Evolutionary conservation across 1,140 invertebrate species (phyloP).

Genomic region (Trachymyrmex septentrionalis): DNA sequence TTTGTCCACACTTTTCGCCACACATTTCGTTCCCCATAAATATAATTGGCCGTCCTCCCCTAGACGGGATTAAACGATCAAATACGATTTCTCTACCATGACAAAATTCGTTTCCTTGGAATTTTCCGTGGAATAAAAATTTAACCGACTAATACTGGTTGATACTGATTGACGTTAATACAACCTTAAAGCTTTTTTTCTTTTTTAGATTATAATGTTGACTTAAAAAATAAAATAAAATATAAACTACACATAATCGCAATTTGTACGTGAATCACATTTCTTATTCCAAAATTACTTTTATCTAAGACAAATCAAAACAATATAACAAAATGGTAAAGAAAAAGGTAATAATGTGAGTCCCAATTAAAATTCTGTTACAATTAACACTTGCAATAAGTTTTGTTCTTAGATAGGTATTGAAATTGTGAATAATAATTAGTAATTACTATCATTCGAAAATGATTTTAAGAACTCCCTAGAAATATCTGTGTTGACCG

Average conservation of each 20-base stretch:
- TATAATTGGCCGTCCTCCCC: conserved; percentile 32
- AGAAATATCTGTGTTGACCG: too few relatives aligned
- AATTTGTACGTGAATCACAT: not conserved
- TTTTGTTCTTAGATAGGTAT: too few relatives aligned
- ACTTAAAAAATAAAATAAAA: not conserved
- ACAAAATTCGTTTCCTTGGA: not conserved
- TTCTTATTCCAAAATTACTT: not conserved
- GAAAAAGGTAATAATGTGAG: too few relatives aligned
- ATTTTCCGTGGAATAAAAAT: conserved; percentile 3
- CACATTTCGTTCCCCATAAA: conserved; percentile 34
- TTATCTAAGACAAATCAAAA: not conserved
- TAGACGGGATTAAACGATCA: conserved; percentile 19
- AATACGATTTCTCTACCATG: conserved; percentile 19
- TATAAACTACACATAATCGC: not conserved
- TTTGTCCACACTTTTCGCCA: conserved; percentile 55
- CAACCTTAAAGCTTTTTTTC: not conserved
- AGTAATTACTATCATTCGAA: too few relatives aligned
- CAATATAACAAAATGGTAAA: too few relatives aligned
- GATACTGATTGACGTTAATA: conserved; percentile 20
- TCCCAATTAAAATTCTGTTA: too few relatives aligned
- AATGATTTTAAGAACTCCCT: too few relatives aligned
- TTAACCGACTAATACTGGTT: not conserved
- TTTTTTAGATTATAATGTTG: not conserved
- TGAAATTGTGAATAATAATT: too few relatives aligned
- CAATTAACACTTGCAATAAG: too few relatives aligned